Evolutionary conservation across 1,140 invertebrate species (phyloP), one percentile per base, ranked within the genome.

Genomic region (Macrostomum lignano): DNA sequence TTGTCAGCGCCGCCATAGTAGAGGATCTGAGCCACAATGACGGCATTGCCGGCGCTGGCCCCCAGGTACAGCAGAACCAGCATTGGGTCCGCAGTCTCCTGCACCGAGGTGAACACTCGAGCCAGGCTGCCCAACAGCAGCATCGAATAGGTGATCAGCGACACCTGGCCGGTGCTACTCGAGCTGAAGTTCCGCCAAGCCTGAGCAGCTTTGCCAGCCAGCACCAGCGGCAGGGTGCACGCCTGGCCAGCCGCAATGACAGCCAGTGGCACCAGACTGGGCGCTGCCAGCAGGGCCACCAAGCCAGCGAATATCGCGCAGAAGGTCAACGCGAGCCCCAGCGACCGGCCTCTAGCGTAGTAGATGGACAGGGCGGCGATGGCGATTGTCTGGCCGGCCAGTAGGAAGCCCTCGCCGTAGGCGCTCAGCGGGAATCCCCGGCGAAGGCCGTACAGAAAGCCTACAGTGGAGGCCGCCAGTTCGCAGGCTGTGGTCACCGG

Each of bases 81-180:
- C 5, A 23, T 23, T 3, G 7, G 11, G 15, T 36, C 34, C n/a
- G 19, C 21, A 3, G 34, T 36, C 19, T 36, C 34, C 17, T 24
- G 24, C 3, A 36, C 7, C 5, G 34, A 29, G 11, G 34, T 36
- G 15, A 32, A 36, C 5, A 36, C 23, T 35, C 34, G 19, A 3
- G 21, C 23, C n/a, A 31, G 7, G 31, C 25, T 19, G 13, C 34
- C 34, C 20, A 35, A 10, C 7, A 19, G 21, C 5, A 36, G n/a
- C 11, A 36, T n/a, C n/a, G 31, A n/a, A 3, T 21, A 13, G 13
- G 34, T 26, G 31, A 29, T 13, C 4, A 23, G n/a, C 11, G 34
- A 36, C 13, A 36, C 17, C 23, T 36, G 34, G 10, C 34, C 34
- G 3, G 34, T 36, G 3, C 17, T 13, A 3, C 6, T 3, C 28